Evolutionary conservation across 2,888 invertebrate genomes (phyloP), one percentile per base, ranked within the genome.

Genomic region (Aphidius colemani): DNA sequence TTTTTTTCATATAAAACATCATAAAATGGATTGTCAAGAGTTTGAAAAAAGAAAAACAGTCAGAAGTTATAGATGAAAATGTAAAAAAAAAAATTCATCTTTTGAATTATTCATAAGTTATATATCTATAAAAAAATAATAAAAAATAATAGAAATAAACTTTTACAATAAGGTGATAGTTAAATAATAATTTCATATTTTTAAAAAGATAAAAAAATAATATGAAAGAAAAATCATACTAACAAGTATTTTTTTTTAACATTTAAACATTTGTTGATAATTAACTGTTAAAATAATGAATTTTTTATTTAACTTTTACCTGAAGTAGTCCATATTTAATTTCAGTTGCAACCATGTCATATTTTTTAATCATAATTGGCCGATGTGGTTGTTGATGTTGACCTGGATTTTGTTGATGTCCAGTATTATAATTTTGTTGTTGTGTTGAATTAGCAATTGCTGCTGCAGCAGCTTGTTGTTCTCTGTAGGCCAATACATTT

Each of bases 261-360:
- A n/a, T n/a, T 18, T 18, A 18, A 18, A 18, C 3, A 18, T 18
- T 18, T 18, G 18, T 18, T 18, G 2, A 18, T 18, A 18, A 18
- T 18, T 3, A n/a, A n/a, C n/a, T n/a, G n/a, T n/a, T n/a, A n/a
- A n/a, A n/a, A n/a, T n/a, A n/a, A n/a, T n/a, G n/a, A n/a, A n/a
- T n/a, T 18, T 18, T 18, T 18, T 1, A 51, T 13, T 7, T 41
- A 64, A 30, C 0, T 30, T 43, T 45, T 83, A 96, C 96, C 91
- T 97, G 97, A 67, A 95, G 84, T 70, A 97, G 86, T 70, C 97
- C 97, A 81, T 95, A 96, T 82, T 95, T 95, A 70, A 96, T 88
- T 84, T 97, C 97, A 74, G 96, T 90, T 80, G 96, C 96, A 74
- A 95, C 84, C 84, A 97, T 95, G 75, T 88, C 88, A 83, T 95